A percentile compares a stretch with the other conserved stretches of the same genome.
Evolutionary conservation across 2,888 invertebrate genomes (phyloP).

Genomic region (Drosophila quasianomalipes): DNA sequence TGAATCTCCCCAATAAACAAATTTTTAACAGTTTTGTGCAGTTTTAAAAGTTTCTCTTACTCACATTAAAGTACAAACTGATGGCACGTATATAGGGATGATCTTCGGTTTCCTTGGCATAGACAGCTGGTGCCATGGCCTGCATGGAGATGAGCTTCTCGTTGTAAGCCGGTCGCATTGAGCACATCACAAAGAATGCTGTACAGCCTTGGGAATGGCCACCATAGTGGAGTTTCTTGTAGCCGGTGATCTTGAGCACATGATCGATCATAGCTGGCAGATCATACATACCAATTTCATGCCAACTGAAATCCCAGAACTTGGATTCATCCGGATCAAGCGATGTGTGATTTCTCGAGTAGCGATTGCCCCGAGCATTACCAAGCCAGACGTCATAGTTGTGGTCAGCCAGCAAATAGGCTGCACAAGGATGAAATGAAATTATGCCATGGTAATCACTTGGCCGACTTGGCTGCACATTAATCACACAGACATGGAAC

Average conservation of each 20-base stretch:
- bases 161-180: constrained; percentile 89
- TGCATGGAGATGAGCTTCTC: constrained; percentile 89
- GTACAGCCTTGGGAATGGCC: constrained; percentile 91
- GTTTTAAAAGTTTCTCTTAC: constrained; percentile 15
- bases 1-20: not conserved
- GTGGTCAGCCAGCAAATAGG: constrained; percentile 86
- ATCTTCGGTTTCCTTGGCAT: constrained; percentile 84
- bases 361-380: constrained; percentile 85
- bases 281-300: constrained; percentile 93
- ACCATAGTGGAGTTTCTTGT: constrained; percentile 87
- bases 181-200: constrained; percentile 89
- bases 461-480: constrained; percentile 43
- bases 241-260: constrained; percentile 86
- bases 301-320: constrained; percentile 92
- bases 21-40: not conserved
- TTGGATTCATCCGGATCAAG: constrained; percentile 83
- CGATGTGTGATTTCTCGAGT: constrained; percentile 83
- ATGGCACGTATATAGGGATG: constrained; percentile 84
- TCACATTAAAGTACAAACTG: constrained; percentile 83
- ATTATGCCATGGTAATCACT: constrained; percentile 43
- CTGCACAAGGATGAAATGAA: constrained; percentile 44
- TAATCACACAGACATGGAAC: constrained; percentile 43
- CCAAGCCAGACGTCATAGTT: constrained; percentile 85
- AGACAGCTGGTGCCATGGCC: constrained; percentile 90
- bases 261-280: constrained; percentile 94